Conservation (phyloP, 2,797 vertebrate genomes). For the Eleutherodactylus coqui region DNA sequence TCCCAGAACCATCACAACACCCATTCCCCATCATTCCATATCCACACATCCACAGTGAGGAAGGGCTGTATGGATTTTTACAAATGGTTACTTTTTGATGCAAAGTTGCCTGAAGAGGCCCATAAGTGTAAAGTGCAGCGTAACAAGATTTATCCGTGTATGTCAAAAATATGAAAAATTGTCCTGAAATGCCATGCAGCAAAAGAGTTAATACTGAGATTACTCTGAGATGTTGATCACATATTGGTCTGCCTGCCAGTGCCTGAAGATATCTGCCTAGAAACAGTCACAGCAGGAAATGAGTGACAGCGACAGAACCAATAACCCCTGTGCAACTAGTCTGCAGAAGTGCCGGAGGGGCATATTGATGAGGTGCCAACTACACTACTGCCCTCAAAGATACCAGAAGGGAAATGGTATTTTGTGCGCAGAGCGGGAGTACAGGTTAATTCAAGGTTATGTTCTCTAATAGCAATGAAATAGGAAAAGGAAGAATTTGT, state of each 20-base stretch:
- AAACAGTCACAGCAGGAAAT: too few relatives aligned
- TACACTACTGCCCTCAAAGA: not conserved
- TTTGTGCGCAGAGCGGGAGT: not conserved
- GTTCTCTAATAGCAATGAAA: not conserved
- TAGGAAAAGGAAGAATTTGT: not conserved
- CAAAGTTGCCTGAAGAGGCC: not conserved
- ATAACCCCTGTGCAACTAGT: too few relatives aligned
- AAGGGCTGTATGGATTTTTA: not conserved
- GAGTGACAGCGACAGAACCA: too few relatives aligned
- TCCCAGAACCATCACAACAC: too few relatives aligned
- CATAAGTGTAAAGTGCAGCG: not conserved
- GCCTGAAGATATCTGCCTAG: too few relatives aligned
- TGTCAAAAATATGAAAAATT: too few relatives aligned
- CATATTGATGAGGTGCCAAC: not conserved
- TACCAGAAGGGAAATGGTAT: not conserved
- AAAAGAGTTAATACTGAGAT: not conserved
- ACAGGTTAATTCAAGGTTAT: not conserved
- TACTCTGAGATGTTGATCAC: not conserved
- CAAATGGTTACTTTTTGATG: not conserved
- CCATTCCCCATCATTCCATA: too few relatives aligned
- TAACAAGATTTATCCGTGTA: too few relatives aligned
- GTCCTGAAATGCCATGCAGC: too few relatives aligned
- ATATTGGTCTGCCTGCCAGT: too few relatives aligned
- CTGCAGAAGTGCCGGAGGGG: not conserved
- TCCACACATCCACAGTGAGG: too few relatives aligned